These are phyloP conservation scores for Cactoblastis cactorum DNA, from an alignment of 2,888 invertebrate species.

Conservation along the genomic window DNA sequence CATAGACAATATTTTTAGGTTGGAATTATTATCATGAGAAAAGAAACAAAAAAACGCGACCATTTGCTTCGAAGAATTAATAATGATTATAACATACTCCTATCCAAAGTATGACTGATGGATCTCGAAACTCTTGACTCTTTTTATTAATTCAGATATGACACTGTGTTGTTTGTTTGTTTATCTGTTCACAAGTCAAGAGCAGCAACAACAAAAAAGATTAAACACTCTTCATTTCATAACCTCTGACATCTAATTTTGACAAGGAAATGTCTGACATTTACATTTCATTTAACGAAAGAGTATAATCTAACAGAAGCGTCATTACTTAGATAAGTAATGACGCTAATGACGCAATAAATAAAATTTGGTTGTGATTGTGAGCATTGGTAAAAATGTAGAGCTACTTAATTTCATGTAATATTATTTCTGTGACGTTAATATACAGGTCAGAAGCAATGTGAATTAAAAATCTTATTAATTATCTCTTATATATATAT, in stretches of 20 bases:
- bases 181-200: neutral
- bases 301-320: neutral
- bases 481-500: too few relatives aligned
- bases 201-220: neutral
- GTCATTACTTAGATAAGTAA: neutral
- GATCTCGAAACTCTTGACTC: neutral
- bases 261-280: neutral
- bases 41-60: too few relatives aligned
- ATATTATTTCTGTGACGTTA: too few relatives aligned
- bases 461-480: too few relatives aligned
- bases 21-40: too few relatives aligned
- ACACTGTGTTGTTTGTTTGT: conserved; percentile 1
- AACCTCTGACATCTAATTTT: conserved; percentile 2
- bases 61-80: too few relatives aligned
- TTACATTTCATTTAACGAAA: neutral
- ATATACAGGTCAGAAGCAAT: too few relatives aligned
- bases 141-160: neutral
- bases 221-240: neutral
- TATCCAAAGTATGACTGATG: neutral
- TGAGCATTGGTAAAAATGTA: too few relatives aligned
- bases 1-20: too few relatives aligned
- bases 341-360: too few relatives aligned
- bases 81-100: neutral
- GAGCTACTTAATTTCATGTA: too few relatives aligned
- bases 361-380: too few relatives aligned